These are phyloP conservation scores for Prolemur simus DNA, from an alignment of 2,113 vertebrate genomes.

Conservation along the genomic window DNA sequence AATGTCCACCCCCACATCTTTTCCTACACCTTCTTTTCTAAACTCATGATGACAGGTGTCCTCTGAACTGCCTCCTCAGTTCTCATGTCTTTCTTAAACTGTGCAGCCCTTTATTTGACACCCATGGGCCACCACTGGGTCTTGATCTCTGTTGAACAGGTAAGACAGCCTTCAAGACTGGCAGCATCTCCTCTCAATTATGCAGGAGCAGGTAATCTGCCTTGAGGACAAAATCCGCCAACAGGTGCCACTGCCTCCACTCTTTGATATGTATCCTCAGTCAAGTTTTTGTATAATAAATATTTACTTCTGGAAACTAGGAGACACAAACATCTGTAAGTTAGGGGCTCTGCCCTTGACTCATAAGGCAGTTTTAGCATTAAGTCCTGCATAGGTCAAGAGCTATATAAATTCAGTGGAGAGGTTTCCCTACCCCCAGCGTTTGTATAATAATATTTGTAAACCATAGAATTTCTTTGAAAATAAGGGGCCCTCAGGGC, in stretches of 20 bases:
- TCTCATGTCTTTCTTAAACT: not conserved
- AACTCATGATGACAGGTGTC: no score
- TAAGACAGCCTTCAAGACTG: not conserved
- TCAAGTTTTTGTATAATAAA: not conserved
- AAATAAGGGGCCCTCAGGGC: not conserved
- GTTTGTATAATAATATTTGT: not conserved
- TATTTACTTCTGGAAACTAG: not conserved
- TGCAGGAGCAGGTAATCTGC: not conserved
- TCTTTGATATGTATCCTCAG: not conserved
- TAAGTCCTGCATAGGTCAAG: not conserved
- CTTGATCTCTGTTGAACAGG: not conserved
- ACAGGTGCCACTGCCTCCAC: accelerated
- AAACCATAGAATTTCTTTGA: not conserved
- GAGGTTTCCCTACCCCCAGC: not conserved
- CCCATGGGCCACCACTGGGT: not conserved
- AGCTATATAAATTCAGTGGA: not conserved
- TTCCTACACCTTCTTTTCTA: no score
- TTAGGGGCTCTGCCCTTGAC: not conserved
- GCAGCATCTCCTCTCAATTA: not conserved
- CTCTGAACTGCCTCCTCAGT: not conserved
- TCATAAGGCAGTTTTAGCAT: not conserved
- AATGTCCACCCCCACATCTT: no score
- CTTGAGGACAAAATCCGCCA: not conserved
- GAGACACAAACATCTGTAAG: not conserved
- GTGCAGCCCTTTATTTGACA: not conserved